phyloP scores from a whole-genome alignment of 2,888 invertebrate species.

The Apodemia mormo region DNA sequence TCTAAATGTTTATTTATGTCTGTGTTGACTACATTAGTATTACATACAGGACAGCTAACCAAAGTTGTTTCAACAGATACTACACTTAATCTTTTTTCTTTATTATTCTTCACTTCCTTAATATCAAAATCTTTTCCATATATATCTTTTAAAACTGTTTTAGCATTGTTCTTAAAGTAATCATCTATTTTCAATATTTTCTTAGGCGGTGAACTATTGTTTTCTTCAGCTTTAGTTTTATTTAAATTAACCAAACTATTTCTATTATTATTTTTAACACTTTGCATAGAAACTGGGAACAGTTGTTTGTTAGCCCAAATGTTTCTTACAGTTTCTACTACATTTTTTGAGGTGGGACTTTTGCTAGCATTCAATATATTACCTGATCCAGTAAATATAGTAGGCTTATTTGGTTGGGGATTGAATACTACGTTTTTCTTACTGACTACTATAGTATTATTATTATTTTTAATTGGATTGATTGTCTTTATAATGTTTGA shows the following conservation, averaged over 20 bases:
- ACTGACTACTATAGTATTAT: conserved; percentile 42
- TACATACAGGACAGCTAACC: conserved; percentile 78
- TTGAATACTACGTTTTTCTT: conserved; percentile 46
- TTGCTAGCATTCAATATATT: conserved; percentile 38
- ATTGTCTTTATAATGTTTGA: conserved; percentile 41
- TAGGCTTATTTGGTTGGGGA: conserved; percentile 39
- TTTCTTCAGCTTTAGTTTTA: conserved; percentile 49
- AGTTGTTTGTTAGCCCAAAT: conserved; percentile 49
- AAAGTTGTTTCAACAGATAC: conserved; percentile 40
- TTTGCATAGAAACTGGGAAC: conserved; percentile 22
- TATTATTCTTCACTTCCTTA: conserved; percentile 44
- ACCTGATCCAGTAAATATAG: conserved; percentile 46
- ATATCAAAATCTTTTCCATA: conserved; percentile 66
- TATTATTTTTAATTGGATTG: conserved; percentile 38
- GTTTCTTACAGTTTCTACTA: conserved; percentile 46
- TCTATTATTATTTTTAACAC: conserved; percentile 20
- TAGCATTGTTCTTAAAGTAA: conserved; percentile 57
- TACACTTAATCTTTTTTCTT: conserved; percentile 47
- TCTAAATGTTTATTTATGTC: conserved; percentile 71
- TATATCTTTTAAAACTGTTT: conserved; percentile 61
- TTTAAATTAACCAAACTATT: conserved; percentile 36
- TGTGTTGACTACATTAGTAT: conserved; percentile 48
- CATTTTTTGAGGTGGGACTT: conserved; percentile 36
- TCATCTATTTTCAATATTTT: conserved; percentile 61
- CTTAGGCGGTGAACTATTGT: conserved; percentile 21